Evolutionary conservation across 2,797 vertebrate species (phyloP).

Genomic region (Bovichtus variegatus): DNA sequence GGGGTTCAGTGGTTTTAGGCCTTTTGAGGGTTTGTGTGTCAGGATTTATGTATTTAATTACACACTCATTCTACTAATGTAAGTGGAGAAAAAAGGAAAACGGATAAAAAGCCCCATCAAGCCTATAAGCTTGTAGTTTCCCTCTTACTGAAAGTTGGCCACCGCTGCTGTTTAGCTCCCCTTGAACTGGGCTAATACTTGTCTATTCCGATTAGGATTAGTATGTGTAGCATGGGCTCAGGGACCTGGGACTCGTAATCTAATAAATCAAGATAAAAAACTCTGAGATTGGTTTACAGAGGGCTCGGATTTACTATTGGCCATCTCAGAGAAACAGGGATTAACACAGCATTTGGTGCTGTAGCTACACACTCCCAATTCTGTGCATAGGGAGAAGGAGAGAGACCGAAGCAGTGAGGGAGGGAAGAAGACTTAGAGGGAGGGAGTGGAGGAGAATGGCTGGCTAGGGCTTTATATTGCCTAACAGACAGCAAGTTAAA

Average conservation of each 20-base stretch:
- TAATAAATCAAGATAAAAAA: conserved; percentile 92
- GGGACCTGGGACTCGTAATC: conserved; percentile 89
- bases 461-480: conserved; percentile 82
- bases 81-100: conserved; percentile 81
- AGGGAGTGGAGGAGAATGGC: conserved; percentile 71
- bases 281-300: conserved; percentile 91
- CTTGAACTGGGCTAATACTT: conserved; percentile 89
- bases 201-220: conserved; percentile 94
- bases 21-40: conserved; percentile 82
- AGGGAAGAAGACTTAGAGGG: conserved; percentile 76
- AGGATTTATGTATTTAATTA: conserved; percentile 87
- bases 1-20: conserved; percentile 82
- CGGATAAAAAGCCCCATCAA: conserved; percentile 76
- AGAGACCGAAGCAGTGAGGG: conserved; percentile 33
- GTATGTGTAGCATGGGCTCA: conserved; percentile 85
- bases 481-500: conserved; percentile 94
- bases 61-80: conserved; percentile 83
- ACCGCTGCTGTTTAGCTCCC: conserved; percentile 85
- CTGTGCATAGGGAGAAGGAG: conserved; percentile 54
- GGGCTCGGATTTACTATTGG: conserved; percentile 88
- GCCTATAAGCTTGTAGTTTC: conserved; percentile 79
- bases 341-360: conserved; percentile 87
- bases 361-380: conserved; percentile 81
- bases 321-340: conserved; percentile 88
- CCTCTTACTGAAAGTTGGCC: conserved; percentile 82